Percentiles rank a stretch among this genome's conserved stretches.
These are phyloP conservation scores for Smutsia gigantea DNA, from an alignment of 2,797 vertebrate species.

Conservation along the genomic window DNA sequence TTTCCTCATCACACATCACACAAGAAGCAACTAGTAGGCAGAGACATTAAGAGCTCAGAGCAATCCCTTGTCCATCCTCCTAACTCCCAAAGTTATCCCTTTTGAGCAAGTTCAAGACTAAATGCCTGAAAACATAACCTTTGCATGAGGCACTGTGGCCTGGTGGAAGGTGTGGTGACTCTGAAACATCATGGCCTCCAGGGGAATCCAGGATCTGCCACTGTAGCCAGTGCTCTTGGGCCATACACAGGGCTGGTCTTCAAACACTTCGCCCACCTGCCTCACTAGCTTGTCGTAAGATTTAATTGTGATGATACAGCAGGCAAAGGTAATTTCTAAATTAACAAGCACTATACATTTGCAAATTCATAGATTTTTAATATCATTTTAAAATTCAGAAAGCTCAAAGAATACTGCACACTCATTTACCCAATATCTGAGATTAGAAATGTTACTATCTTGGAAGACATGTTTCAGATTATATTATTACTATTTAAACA, in stretches of 20 bases:
- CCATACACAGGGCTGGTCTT: neutral
- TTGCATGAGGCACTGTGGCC: neutral
- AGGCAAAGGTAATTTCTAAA: neutral
- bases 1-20: neutral
- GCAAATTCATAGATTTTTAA: neutral
- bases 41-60: neutral
- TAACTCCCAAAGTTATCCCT: neutral
- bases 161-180: neutral
- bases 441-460: neutral
- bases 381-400: neutral
- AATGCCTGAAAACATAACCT: neutral
- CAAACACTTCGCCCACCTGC: neutral
- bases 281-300: neutral
- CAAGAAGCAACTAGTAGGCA: neutral
- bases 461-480: neutral
- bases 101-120: neutral
- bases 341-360: neutral
- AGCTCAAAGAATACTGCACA: neutral
- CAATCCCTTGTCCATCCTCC: neutral
- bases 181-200: neutral
- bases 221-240: neutral
- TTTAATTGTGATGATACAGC: neutral
- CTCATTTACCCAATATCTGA: neutral
- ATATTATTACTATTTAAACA: neutral
- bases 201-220: neutral